Percentiles rank a stretch among this genome's conserved stretches.
Evolutionary conservation across 1,140 invertebrate genomes (phyloP).

Genomic region (Drosophila pachea): DNA sequence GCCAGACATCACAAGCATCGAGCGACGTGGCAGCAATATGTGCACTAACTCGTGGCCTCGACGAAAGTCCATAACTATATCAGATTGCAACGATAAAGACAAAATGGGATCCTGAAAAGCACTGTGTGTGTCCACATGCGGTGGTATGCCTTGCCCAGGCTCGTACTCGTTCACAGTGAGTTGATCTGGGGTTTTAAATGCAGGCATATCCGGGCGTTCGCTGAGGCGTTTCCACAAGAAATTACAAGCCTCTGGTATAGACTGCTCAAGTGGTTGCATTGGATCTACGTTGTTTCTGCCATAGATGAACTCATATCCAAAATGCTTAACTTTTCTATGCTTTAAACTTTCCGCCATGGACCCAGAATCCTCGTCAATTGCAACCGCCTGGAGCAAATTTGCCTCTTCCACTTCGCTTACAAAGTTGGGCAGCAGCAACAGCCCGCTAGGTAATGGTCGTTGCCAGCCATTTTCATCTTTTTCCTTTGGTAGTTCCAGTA

Average conservation of each 20-base stretch:
- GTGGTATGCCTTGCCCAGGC: conserved; percentile 96
- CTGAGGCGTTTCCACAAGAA: conserved; percentile 85
- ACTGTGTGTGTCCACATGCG: conserved; percentile 97
- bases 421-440: conserved; percentile 87
- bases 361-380: conserved; percentile 55
- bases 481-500: conserved; percentile 45
- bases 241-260: conserved; percentile 86
- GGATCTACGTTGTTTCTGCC: conserved; percentile 92
- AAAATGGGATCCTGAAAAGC: conserved; percentile 94
- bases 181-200: conserved; percentile 87
- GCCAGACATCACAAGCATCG: conserved; percentile 90
- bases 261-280: conserved; percentile 82
- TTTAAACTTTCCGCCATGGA: conserved; percentile 83
- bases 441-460: conserved; percentile 83
- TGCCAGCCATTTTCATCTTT: conserved; percentile 57
- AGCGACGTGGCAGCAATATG: conserved; percentile 86
- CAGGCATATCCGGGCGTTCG: conserved; percentile 80
- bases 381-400: conserved; percentile 82
- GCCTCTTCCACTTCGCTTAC: conserved; percentile 86
- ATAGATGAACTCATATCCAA: conserved; percentile 96
- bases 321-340: conserved; percentile 94
- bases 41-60: conserved; percentile 82
- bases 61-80: conserved; percentile 93
- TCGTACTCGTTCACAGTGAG: conserved; percentile 95
- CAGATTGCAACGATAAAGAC: conserved; percentile 92